Conservation (phyloP, 2,113 vertebrate species). For the Camelus dromedarius region DNA sequence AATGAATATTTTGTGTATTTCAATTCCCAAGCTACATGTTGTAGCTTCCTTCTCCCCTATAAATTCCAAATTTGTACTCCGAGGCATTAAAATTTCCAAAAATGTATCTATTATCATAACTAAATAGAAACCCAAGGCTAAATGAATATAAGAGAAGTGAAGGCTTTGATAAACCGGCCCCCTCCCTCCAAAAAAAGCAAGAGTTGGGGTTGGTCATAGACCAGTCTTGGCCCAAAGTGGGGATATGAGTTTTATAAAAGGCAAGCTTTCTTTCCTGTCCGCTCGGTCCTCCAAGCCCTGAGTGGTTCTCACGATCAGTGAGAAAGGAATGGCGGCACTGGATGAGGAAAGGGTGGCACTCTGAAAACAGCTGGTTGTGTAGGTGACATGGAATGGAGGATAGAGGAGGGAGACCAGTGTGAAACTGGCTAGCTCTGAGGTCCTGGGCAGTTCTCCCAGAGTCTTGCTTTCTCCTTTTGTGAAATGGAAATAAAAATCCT, state of each 20-base stretch:
- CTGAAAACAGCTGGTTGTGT: not conserved
- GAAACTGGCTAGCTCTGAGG: not conserved
- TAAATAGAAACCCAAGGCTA: not conserved
- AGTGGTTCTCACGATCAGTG: not conserved
- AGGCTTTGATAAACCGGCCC: not conserved
- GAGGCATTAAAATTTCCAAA: not conserved
- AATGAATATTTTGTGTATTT: constrained; percentile 12
- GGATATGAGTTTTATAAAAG: not conserved
- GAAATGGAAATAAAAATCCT: not conserved
- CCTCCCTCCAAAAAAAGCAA: not conserved
- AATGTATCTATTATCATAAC: not conserved
- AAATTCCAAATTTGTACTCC: not conserved
- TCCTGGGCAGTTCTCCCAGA: not conserved
- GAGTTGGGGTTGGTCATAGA: not conserved
- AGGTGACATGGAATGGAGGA: not conserved
- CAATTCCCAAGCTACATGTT: not conserved
- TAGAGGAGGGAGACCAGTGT: not conserved
- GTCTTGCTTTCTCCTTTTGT: not conserved
- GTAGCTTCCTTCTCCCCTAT: not conserved
- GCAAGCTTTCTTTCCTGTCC: not conserved
- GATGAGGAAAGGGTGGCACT: not conserved
- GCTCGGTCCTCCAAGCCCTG: not conserved
- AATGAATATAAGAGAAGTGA: not conserved
- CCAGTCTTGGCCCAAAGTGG: not conserved
- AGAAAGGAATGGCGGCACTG: not conserved